Conservation (phyloP, 2,888 invertebrate genomes). For the Metacarcinus magister region DNA sequence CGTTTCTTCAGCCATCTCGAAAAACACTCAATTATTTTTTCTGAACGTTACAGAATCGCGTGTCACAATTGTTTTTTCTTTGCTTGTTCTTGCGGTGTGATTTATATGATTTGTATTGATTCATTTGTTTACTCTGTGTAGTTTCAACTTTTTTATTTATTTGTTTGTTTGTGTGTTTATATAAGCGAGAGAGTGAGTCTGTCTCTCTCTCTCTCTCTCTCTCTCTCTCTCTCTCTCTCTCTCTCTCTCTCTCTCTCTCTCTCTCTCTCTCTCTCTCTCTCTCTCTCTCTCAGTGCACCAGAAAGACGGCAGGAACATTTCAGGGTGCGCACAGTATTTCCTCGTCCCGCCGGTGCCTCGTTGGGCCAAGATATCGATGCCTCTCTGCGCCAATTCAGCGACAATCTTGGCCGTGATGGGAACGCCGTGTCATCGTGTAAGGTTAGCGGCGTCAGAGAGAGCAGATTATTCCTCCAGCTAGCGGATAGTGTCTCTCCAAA, state of each 20-base stretch:
- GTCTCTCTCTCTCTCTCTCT: slow-evolving; percentile 43
- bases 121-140: no score
- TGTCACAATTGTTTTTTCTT: no score
- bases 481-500: not conserved
- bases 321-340: not conserved
- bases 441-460: not conserved
- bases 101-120: not conserved
- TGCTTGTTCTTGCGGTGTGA: no score
- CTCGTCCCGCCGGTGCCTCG: not conserved
- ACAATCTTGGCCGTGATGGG: slow-evolving; percentile 72
- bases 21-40: no score
- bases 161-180: not conserved
- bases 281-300: not conserved
- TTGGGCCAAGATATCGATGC: slow-evolving; percentile 31
- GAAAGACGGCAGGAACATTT: not conserved
- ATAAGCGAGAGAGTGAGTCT: not conserved
- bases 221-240: slow-evolving; percentile 51
- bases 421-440: slow-evolving; percentile 75
- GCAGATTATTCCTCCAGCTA: not conserved
- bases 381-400: slow-evolving; percentile 65
- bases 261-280: not conserved
- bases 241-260: not conserved
- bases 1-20: no score
- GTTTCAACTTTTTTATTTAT: not conserved
- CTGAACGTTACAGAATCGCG: no score